phyloP scores from a whole-genome alignment of 2,113 vertebrate genomes.

The Guaruba guarouba region DNA sequence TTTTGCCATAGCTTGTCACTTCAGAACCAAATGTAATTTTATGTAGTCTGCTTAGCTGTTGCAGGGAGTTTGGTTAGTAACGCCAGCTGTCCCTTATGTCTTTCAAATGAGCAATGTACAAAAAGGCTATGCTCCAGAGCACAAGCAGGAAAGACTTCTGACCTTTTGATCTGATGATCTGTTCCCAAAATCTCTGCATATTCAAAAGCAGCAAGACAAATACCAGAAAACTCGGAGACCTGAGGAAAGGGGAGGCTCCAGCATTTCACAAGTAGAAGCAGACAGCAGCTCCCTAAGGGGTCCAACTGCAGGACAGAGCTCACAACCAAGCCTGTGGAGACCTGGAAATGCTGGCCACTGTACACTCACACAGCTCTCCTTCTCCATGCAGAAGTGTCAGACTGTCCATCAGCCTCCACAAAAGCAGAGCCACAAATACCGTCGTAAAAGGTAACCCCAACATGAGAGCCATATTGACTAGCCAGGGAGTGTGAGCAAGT shows the following conservation, averaged over 20 bases:
- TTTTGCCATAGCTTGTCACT: background rate
- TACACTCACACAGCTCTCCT: background rate
- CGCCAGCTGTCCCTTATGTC: background rate
- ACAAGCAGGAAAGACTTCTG: slow-evolving; percentile 29
- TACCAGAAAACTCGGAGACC: background rate
- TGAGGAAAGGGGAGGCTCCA: background rate
- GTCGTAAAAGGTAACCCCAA: background rate
- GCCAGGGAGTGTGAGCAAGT: background rate
- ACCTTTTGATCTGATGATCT: slow-evolving; percentile 40
- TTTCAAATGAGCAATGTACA: background rate
- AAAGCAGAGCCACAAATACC: background rate
- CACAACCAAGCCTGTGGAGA: fast-evolving
- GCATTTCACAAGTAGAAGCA: background rate
- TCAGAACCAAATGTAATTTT: background rate
- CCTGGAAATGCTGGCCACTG: background rate
- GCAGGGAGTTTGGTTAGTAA: background rate
- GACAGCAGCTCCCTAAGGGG: background rate
- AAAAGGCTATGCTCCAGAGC: background rate
- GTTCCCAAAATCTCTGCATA: slow-evolving; percentile 26
- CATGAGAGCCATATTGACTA: background rate
- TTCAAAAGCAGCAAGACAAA: slow-evolving; percentile 29
- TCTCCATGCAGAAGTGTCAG: background rate
- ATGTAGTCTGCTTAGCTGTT: background rate
- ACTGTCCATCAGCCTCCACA: background rate
- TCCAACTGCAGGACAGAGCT: slow-evolving; percentile 17